Conservation (phyloP, 30 jellyfish, hydroid and myxozoan species). For the Aurelia aurita region DNA sequence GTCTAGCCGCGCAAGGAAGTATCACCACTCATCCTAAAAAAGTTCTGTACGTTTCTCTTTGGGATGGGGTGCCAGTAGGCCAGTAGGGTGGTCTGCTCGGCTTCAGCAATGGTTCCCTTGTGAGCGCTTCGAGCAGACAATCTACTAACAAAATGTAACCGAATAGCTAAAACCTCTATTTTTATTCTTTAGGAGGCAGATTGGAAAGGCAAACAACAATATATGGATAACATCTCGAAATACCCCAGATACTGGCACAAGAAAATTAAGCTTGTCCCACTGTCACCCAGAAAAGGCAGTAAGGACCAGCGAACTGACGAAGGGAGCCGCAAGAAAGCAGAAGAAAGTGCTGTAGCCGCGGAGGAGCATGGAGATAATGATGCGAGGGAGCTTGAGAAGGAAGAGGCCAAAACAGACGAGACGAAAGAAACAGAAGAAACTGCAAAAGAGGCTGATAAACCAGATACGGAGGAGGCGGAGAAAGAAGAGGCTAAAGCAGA, state of each 20-base stretch:
- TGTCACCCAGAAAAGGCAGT: constrained; percentile 45
- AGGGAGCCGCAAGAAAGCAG: not conserved
- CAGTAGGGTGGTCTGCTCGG: too few relatives aligned
- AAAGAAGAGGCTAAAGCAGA: constrained; percentile 27
- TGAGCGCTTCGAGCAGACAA: too few relatives aligned
- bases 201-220: constrained; percentile 76
- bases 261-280: constrained; percentile 40
- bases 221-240: constrained; percentile 93
- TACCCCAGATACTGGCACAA: constrained; percentile 94
- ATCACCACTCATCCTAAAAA: too few relatives aligned
- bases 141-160: not conserved
- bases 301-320: constrained; percentile 8
- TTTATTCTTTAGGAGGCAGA: constrained; percentile 79
- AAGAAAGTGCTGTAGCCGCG: constrained; percentile 5
- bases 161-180: not conserved
- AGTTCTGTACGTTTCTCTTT: too few relatives aligned
- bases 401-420: not conserved
- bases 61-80: too few relatives aligned
- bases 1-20: too few relatives aligned
- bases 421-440: not conserved
- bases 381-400: not conserved
- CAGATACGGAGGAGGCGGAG: constrained; percentile 13
- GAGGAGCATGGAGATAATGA: not conserved
- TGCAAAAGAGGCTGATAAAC: constrained; percentile 26
- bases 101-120: too few relatives aligned